Conservation (phyloP, 2,113 vertebrate genomes). For the Galbula dea region DNA sequence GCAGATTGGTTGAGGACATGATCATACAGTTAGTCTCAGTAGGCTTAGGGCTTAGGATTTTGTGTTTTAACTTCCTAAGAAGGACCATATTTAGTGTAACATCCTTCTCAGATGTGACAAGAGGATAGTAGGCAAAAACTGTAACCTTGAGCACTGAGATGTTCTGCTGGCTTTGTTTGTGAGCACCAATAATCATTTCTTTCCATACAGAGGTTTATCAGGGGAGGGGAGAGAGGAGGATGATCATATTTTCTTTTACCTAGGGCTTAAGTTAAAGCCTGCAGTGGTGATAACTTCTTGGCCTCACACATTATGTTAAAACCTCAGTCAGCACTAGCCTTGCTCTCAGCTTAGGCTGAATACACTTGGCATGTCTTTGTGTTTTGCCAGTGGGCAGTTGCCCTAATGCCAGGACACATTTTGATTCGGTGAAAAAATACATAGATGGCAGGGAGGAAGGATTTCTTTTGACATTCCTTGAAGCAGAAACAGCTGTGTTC, state of each 20-base stretch:
- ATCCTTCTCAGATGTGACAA: background rate
- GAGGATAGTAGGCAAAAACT: background rate
- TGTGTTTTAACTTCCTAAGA: background rate
- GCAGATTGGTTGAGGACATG: background rate
- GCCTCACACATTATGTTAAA: background rate
- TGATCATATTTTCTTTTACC: background rate
- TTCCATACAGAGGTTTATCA: background rate
- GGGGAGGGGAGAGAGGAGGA: no score
- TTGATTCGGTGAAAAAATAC: background rate
- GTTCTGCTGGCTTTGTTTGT: background rate
- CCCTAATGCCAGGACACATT: background rate
- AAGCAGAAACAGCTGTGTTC: slow-evolving; percentile 56
- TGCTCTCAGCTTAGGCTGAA: background rate
- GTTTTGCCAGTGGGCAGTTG: background rate
- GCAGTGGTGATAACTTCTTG: background rate
- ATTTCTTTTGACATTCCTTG: slow-evolving; percentile 50
- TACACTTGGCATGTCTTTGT: background rate
- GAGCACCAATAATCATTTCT: accelerated
- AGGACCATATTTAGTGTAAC: background rate
- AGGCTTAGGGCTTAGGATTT: background rate
- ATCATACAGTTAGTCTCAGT: background rate
- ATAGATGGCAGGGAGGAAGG: background rate
- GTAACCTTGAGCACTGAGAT: background rate
- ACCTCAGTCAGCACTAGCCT: background rate
- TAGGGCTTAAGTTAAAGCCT: background rate